Base-by-base conservation (phyloP, 2,888 invertebrate genomes). In the Mimumesa dahlbomi region DNA sequence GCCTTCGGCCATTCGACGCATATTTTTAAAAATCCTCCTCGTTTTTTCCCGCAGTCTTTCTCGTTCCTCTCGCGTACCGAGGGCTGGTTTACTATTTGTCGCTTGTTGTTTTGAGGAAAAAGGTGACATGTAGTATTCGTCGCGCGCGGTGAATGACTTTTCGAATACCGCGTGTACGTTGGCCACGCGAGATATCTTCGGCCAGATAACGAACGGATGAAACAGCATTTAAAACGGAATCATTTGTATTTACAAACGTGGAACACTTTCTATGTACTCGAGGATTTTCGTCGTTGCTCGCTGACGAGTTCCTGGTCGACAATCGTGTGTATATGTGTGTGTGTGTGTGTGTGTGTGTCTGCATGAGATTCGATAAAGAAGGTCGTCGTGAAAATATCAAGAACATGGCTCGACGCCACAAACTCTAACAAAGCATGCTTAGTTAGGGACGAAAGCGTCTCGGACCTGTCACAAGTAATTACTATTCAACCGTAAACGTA, bases 1-100 rank as follows among this genome's bases (percentile, higher is more conserved):
- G 56, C 25, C 42, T 54, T 58, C 53, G 54, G 29, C 31, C 57
- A 63, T 63, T 62, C 49, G 16, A 53, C 52, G 58, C 50, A 19
- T 66, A 63, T 49, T 68, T 64, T 57, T 61, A 40, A 25, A 7
- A 13, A 6, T 18, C 29, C 48, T 18, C 38, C 48, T 18, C 46
- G 16, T 38, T 38, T 38, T 38, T 2, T 34, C 11, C 34, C 1
- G 1, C 42, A 3, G 9, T 6, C 9, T 43, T 22, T 29, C 11
- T 21, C 5, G 6, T 34, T 52, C 14, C 0, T n/a, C 29, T 31
- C 6, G 3, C 14, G 21, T 11, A 21, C 21, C n/a, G 14, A 22
- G 16, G 16, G 5, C 4, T 31, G 22, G 6, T 29, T 42, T 18
- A 42, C 40, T 50, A 45, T 59, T 29, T 43, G 11, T 61, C 16